phyloP scores from a whole-genome alignment of 2,888 invertebrate genomes.

The Laothoe populi region DNA sequence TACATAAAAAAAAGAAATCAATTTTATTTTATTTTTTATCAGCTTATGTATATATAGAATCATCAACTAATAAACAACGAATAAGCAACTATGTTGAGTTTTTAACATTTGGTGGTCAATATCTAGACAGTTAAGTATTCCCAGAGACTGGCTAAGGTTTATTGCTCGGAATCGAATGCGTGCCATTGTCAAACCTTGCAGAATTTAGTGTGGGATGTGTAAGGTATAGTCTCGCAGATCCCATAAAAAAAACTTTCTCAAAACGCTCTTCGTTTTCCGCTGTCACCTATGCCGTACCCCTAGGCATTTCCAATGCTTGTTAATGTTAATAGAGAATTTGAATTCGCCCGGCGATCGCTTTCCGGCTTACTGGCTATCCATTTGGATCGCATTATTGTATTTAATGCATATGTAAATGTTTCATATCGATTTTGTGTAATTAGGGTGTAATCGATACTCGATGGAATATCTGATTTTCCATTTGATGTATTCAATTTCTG shows the following conservation, averaged over 20 bases:
- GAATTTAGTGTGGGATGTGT: too few species aligned
- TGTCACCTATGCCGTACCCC: constrained; percentile 35
- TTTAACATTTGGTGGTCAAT: too few species aligned
- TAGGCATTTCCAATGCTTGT: constrained; percentile 61
- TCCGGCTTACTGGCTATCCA: constrained; percentile 69
- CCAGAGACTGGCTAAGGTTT: too few species aligned
- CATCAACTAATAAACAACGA: too few species aligned
- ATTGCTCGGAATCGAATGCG: too few species aligned
- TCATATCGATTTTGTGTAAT: constrained; percentile 20
- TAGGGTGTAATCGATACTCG: background rate
- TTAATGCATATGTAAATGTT: constrained; percentile 55
- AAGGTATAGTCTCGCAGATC: too few species aligned
- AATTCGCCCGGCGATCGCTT: constrained; percentile 68
- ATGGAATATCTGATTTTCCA: background rate
- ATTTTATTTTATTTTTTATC: too few species aligned
- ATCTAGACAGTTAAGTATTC: too few species aligned
- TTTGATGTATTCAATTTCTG: background rate
- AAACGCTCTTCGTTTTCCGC: constrained; percentile 30
- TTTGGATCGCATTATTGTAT: constrained; percentile 57
- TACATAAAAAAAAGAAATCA: too few species aligned
- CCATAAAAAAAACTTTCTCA: background rate
- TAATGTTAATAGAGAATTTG: constrained; percentile 72
- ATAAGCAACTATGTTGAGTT: too few species aligned
- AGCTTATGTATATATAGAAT: too few species aligned
- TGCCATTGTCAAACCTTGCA: too few species aligned